Base-by-base conservation (phyloP, 2,888 invertebrate species). In the Hedya salicella region DNA sequence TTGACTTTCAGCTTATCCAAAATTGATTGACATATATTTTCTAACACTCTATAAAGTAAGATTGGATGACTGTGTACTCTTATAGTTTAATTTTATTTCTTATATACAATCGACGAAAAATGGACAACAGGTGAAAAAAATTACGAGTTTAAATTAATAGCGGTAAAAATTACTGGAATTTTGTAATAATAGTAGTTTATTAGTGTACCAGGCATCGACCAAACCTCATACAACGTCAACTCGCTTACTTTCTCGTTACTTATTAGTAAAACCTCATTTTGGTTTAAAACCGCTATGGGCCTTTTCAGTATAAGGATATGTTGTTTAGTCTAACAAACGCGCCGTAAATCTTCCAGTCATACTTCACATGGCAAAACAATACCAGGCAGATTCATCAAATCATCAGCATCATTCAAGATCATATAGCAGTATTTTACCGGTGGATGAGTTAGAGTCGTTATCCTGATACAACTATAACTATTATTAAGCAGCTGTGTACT, bases 1-100 rank as follows among this genome's bases (percentile, higher is more conserved):
- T 8, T 44, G 39, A 14, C 44, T 56, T 14, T 42, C 19, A 57
- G 32, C 56, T 32, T 32, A 44, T 32, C 13, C 56, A 14, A 44
- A 42, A 25, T 56, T 44, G 32, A 32, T 57, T 57, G 57, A 57
- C 46, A 57, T 44, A 56, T 25, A 44, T 14, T 56, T 42, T 19
- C 57, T 57, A 44, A 57, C 42, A 44, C 5, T 32, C 57, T 57
- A 36, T 2, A 46, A 48, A 46, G 44, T 46, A 17, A 16, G 13
- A 36, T 11, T 36, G 6, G 25, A n/a, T 36, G 52, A 50, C 32
- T 50, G 50, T 50, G 50, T 50, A 32, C 16, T 14, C 13, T n/a
- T 32, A 25, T 21, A 39, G 39, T 40, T 54, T 21, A 1, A 46
- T 46, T 21, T 19, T 19, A 46, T 11, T 17, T 19, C n/a, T n/a